These are phyloP conservation scores for Silvanus unidentatus DNA, from an alignment of 2,888 invertebrate genomes.

Conservation along the genomic window DNA sequence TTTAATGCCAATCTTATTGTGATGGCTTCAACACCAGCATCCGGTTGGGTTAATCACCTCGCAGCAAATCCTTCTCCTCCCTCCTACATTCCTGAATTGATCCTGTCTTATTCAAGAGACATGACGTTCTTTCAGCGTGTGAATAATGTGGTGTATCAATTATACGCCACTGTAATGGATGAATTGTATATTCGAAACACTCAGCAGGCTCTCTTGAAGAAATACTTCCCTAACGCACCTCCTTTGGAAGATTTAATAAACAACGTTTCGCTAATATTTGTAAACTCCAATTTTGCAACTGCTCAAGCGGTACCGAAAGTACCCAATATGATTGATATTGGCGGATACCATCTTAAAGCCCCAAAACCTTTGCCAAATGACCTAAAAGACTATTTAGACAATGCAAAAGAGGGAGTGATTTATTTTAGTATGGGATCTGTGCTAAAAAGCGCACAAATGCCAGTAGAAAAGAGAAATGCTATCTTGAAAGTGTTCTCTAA, in stretches of 20 bases:
- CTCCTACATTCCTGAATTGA: conserved; percentile 48
- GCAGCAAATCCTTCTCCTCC: conserved; percentile 47
- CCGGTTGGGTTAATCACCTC: conserved; percentile 45
- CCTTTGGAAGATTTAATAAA: conserved; percentile 24
- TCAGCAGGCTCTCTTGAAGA: conserved; percentile 26
- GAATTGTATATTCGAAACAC: conserved; percentile 14
- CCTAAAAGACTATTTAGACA: conserved; percentile 24
- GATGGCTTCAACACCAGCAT: conserved; percentile 45
- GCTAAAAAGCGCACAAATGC: conserved; percentile 51
- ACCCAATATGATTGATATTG: conserved; percentile 53
- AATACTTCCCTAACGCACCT: conserved; percentile 28
- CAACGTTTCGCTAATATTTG: conserved; percentile 31
- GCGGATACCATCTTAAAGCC: conserved; percentile 47
- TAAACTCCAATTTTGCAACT: conserved; percentile 48
- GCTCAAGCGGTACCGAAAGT: conserved; percentile 47
- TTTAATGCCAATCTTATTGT: conserved; percentile 36
- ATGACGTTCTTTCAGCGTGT: conserved; percentile 52
- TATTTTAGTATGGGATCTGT: conserved; percentile 59
- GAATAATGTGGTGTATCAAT: conserved; percentile 44
- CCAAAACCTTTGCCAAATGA: conserved; percentile 28
- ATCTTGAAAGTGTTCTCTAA: conserved; percentile 54
- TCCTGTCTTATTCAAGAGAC: conserved; percentile 39
- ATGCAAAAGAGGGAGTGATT: conserved; percentile 40
- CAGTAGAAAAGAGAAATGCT: conserved; percentile 47
- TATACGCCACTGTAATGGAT: conserved; percentile 2